A percentile compares a stretch with the other conserved stretches of the same genome.
phyloP scores from a whole-genome alignment of 2,113 vertebrate genomes.

The Loxodonta africana region DNA sequence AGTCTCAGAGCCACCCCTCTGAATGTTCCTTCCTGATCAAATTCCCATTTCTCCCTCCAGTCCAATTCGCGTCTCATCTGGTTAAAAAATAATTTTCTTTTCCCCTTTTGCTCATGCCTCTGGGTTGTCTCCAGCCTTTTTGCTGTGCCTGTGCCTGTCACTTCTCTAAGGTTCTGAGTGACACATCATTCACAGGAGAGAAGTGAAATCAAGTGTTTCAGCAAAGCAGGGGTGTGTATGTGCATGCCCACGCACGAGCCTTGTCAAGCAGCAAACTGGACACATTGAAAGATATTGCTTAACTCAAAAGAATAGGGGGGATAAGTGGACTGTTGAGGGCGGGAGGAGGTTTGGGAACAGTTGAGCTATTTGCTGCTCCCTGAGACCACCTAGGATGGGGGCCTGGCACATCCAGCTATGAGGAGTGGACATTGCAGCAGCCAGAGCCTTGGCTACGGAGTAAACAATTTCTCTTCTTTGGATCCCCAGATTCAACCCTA shows the following conservation, averaged over 20 bases:
- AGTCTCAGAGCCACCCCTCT: neutral
- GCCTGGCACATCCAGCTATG: no score
- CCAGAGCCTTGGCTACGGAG: neutral
- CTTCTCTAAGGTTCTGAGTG: constrained; percentile 52
- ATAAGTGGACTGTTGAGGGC: neutral
- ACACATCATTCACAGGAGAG: constrained; percentile 46
- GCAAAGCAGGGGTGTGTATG: neutral
- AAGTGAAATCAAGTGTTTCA: constrained; percentile 49
- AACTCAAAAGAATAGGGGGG: neutral
- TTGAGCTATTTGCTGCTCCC: neutral
- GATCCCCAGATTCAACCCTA: neutral
- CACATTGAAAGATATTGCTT: neutral
- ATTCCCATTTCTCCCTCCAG: constrained; percentile 48
- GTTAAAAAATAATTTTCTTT: constrained; percentile 72
- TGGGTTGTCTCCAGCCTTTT: constrained; percentile 56
- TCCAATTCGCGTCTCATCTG: constrained; percentile 51
- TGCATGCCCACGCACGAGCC: neutral
- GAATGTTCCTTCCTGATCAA: neutral
- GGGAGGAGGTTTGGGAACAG: no score
- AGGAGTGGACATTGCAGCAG: neutral
- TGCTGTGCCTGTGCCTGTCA: constrained; percentile 55
- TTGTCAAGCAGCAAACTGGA: neutral
- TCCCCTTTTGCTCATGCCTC: constrained; percentile 14
- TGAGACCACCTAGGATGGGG: no score
- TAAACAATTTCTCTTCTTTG: neutral